Base-by-base conservation (phyloP, 2,113 vertebrate genomes). In the Stigmatopora nigra region DNA sequence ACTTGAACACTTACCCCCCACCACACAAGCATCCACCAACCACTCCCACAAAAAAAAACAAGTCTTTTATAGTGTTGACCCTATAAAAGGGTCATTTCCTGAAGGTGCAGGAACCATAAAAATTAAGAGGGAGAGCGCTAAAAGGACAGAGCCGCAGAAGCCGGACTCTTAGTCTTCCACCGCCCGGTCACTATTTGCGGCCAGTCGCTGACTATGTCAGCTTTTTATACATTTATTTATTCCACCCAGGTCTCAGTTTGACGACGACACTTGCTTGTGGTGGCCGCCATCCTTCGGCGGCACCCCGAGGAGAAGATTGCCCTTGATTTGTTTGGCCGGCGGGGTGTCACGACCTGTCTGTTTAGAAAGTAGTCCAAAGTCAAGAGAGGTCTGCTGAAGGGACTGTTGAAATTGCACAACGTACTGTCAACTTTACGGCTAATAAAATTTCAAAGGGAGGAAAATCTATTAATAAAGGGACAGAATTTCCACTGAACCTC, bases 81-180 rank as follows among this genome's bases (percentile, higher is more conserved):
- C 92, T 92, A 92, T 94, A 93, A 94, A 94, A 91, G 90, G 90
- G 89, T 87, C 85, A 90, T 91, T 92, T 91, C 89, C 92, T 94
- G 91, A 91, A 92, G 90, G 91, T 91, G 92, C 88, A 93, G 92
- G 92, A 92, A 92, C 90, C 93, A 94, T 95, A 94, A 95, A 95
- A 88, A 86, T 89, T 85, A 84, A 85, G 86, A 89, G 86, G 83
- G 87, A 87, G 88, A 85, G 86, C 78, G 85, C 83, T 89, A 84
- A 90, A 88, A 89, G 89, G 88, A 85, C 85, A 84, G 75, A 76
- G 82, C 78, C 79, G 86, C 76, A 90, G 79, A 83, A 85, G 88
- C 79, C 82, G 84, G 82, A 86, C 87, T 31, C 53, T 56, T 6
- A 79, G 84, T 88, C 88, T 87, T 82, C 81, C 82, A 68, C 78